Base-by-base conservation (phyloP, 2,888 invertebrate species). In the Athetis lepigone region DNA sequence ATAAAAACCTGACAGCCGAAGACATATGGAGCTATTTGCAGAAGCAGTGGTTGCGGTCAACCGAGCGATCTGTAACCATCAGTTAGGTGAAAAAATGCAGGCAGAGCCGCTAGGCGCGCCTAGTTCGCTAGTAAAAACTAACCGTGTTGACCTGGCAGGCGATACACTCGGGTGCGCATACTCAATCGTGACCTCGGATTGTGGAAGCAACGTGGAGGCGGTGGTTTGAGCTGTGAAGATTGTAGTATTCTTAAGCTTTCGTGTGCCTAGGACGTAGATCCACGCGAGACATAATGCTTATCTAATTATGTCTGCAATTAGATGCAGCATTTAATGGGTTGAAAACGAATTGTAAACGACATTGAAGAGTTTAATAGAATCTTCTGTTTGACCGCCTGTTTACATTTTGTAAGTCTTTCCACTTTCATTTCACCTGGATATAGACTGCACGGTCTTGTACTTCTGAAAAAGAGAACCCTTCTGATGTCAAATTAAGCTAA, bases 131-230 rank as follows among this genome's bases (percentile, higher is more conserved):
- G 83, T 83, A 89, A 88, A 88, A 89, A 90, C 84, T 80, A 84
- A 82, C 88, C 86, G 75, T 84, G 81, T 79, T 91, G 92, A 93
- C 92, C 92, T 85, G 89, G 82, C 86, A 88, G 91, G 89, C 90
- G 93, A 92, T 90, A 88, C 93, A 91, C 87, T 90, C 78, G 86
- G 90, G 77, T 89, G 93, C 87, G 75, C 88, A 88, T 88, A 88
- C 87, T 89, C 90, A 88, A 91, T 89, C 89, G 85, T 79, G 71
- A 75, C 70, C 71, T 64, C 51, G 18, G 66, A 73, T 6, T 3
- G 2, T 21, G 27, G 71, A 81, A 79, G 8, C 5, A 0, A 8
- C 4, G 36, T 80, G 77, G 85, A 88, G 77, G 50, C 56, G 84
- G 46, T n/a, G 2, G 25, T 55, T 27, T 4, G 1, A 29, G 4